phyloP scores from a whole-genome alignment of 2,797 vertebrate genomes.

The Esox lucius region DNA sequence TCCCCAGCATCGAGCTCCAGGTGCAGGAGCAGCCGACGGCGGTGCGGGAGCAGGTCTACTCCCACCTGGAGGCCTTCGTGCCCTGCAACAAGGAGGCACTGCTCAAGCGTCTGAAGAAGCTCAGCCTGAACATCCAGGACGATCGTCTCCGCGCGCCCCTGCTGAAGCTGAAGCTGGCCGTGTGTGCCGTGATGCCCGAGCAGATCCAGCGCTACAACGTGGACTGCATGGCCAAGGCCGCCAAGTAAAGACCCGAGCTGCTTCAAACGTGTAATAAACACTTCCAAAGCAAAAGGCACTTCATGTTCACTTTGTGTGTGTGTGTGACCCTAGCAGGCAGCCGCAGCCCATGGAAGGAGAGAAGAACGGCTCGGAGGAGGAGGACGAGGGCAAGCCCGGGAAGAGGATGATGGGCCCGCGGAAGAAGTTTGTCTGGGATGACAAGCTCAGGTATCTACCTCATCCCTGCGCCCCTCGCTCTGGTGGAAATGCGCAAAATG shows the following conservation, averaged over 20 bases:
- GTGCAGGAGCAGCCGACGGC: constrained; percentile 86
- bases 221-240: constrained; percentile 87
- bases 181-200: constrained; percentile 94
- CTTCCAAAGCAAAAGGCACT: too few relatives aligned
- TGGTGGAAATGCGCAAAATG: background rate
- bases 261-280: background rate
- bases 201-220: constrained; percentile 92
- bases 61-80: constrained; percentile 93
- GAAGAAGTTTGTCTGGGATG: constrained; percentile 89
- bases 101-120: constrained; percentile 93
- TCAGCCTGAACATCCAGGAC: constrained; percentile 97
- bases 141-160: constrained; percentile 89
- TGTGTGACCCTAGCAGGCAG: constrained; percentile 57
- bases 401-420: constrained; percentile 85
- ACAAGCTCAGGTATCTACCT: constrained; percentile 78
- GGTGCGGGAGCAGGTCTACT: constrained; percentile 84
- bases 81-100: constrained; percentile 96
- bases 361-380: constrained; percentile 85
- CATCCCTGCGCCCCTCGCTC: background rate
- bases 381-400: constrained; percentile 88
- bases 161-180: constrained; percentile 90
- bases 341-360: constrained; percentile 82
- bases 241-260: constrained; percentile 77
- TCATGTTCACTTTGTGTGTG: constrained; percentile 43
- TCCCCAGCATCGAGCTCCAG: constrained; percentile 90